phyloP scores from a whole-genome alignment of 2,888 invertebrate genomes.

The Scaptomyza caliginosa region DNA sequence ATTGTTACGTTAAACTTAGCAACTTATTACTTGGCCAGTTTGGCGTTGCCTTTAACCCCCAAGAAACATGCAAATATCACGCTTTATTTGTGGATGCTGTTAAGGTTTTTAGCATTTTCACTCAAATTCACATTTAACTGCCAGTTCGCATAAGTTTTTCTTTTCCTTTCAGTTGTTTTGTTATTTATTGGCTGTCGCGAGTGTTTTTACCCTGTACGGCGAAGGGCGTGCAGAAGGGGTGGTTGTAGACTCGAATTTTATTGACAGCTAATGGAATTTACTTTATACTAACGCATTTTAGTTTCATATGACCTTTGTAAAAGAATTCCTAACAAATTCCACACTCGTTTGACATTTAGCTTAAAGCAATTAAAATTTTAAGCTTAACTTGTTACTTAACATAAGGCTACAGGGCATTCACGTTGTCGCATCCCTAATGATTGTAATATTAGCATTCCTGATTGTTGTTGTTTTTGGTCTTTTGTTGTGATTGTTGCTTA shows the following conservation, averaged over 20 bases:
- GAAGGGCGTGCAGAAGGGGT: background rate
- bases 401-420: constrained; percentile 30
- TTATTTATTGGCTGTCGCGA: constrained; percentile 64
- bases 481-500: constrained; percentile 38
- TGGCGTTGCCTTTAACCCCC: constrained; percentile 67
- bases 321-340: too few relatives aligned
- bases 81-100: constrained; percentile 49
- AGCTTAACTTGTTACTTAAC: background rate
- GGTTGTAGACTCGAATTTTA: too few relatives aligned
- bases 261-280: too few relatives aligned
- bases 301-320: too few relatives aligned
- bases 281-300: too few relatives aligned
- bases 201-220: constrained; percentile 14
- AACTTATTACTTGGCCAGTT: constrained; percentile 26
- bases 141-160: constrained; percentile 48
- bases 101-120: constrained; percentile 29
- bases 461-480: constrained; percentile 26
- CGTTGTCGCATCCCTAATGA: constrained; percentile 19
- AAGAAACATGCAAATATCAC: constrained; percentile 59
- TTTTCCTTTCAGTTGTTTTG: constrained; percentile 15
- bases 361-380: background rate
- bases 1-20: background rate
- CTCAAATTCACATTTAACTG: constrained; percentile 59
- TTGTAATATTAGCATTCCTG: constrained; percentile 35
- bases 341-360: too few relatives aligned